Evolutionary conservation across 2,113 vertebrate genomes (phyloP).

Genomic region (Tetraodon nigroviridis): DNA sequence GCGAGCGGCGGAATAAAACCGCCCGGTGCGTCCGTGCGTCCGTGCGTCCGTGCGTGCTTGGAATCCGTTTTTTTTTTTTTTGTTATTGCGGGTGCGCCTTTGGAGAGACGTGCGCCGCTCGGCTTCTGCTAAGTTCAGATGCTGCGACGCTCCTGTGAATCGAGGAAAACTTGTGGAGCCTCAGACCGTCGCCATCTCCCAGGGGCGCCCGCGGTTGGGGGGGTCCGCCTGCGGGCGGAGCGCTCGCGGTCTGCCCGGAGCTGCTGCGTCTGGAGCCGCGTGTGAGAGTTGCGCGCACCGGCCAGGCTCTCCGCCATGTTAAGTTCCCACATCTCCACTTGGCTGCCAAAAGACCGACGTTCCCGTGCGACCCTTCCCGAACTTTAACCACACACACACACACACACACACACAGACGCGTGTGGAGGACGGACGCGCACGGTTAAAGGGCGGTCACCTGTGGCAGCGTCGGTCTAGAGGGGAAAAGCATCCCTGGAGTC

Average conservation of each 20-base stretch:
- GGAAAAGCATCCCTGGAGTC: neutral
- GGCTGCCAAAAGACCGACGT: slow-evolving; percentile 2
- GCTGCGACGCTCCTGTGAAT: slow-evolving; percentile 30
- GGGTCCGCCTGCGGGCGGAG: slow-evolving; percentile 25
- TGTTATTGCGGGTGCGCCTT: neutral
- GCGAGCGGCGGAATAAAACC: slow-evolving; percentile 24
- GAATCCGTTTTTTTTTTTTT: neutral
- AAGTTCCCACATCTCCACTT: slow-evolving; percentile 12
- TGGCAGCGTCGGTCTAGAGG: neutral
- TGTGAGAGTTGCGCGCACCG: slow-evolving; percentile 28
- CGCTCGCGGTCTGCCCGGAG: neutral
- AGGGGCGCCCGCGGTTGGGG: slow-evolving; percentile 5
- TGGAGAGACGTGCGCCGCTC: neutral
- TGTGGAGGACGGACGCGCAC: neutral
- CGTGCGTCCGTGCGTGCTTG: neutral
- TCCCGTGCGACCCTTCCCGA: slow-evolving; percentile 27
- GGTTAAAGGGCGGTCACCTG: slow-evolving; percentile 6
- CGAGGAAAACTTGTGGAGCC: slow-evolving; percentile 38
- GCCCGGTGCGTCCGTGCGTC: slow-evolving; percentile 19
- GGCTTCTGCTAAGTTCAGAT: neutral
- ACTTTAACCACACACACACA: slow-evolving; percentile 37
- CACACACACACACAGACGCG: neutral
- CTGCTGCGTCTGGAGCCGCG: slow-evolving; percentile 2
- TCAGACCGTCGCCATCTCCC: slow-evolving; percentile 1
- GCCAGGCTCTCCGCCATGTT: slow-evolving; percentile 61